Conservation (phyloP, 1,140 invertebrate genomes). For the Zaprionus kolodkinae region DNA sequence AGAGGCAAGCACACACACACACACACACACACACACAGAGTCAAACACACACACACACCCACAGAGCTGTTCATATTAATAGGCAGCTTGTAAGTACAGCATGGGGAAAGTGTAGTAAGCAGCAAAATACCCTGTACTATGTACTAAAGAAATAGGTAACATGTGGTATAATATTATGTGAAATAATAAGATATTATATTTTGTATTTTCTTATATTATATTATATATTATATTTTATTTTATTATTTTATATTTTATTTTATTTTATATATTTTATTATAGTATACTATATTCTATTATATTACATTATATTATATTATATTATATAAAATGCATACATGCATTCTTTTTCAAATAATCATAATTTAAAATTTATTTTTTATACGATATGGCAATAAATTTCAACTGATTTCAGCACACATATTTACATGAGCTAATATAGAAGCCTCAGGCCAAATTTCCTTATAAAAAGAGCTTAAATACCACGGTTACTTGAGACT, state of each 20-base stretch:
- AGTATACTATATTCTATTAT: no score
- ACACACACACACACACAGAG: slow-evolving; percentile 6
- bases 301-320: no score
- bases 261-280: no score
- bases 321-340: no score
- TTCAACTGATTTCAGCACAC: no score
- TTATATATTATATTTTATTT: no score
- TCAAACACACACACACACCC: slow-evolving; percentile 12
- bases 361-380: background rate
- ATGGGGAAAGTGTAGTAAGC: background rate
- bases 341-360: no score
- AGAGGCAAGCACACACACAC: slow-evolving; percentile 11
- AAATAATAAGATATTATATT: no score
- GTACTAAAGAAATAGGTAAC: background rate
- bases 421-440: background rate
- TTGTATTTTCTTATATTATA: no score
- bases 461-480: background rate
- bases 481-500: no score
- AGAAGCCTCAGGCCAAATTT: background rate
- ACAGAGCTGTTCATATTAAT: slow-evolving; percentile 31
- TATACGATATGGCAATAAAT: background rate
- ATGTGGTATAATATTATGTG: no score
- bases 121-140: background rate
- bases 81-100: slow-evolving; percentile 22
- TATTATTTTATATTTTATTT: no score